These are phyloP conservation scores for Arvicanthis niloticus DNA, from an alignment of 2,113 vertebrate species.

Conservation along the genomic window DNA sequence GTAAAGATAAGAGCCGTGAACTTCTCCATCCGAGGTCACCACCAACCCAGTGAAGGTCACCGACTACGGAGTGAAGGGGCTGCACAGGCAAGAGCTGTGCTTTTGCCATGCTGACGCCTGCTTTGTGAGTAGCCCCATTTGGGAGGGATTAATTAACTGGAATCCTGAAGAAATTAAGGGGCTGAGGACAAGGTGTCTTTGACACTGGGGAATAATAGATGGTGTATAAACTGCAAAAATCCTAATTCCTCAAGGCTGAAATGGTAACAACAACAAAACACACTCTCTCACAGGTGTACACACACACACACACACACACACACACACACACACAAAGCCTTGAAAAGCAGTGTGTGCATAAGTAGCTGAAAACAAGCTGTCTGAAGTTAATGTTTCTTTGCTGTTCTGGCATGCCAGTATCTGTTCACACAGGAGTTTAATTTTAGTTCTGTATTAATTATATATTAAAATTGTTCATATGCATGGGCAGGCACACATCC, in stretches of 20 bases:
- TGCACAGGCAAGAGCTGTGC: background rate
- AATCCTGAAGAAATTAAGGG: background rate
- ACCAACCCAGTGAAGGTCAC: background rate
- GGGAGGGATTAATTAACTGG: slow-evolving; percentile 46
- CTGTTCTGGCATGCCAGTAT: background rate
- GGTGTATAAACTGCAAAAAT: background rate
- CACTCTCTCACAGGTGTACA: background rate
- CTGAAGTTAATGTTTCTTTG: slow-evolving; percentile 13
- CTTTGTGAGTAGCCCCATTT: background rate
- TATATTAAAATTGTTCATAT: slow-evolving; percentile 26
- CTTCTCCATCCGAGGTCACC: background rate
- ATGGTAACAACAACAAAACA: background rate
- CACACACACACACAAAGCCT: background rate
- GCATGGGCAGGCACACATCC: background rate
- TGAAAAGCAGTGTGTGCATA: background rate
- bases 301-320: too few species aligned
- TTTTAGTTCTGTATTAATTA: slow-evolving; percentile 74
- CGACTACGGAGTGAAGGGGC: background rate
- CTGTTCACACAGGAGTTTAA: slow-evolving; percentile 53
- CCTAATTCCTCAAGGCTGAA: slow-evolving; percentile 32
- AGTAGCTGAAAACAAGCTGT: background rate
- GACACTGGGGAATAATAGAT: too few species aligned
- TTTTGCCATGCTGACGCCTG: background rate
- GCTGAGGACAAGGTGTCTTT: slow-evolving; percentile 17
- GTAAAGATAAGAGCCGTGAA: accelerated